Base-by-base conservation (phyloP, 1,140 invertebrate species). In the Ceratosolen fusciceps region DNA sequence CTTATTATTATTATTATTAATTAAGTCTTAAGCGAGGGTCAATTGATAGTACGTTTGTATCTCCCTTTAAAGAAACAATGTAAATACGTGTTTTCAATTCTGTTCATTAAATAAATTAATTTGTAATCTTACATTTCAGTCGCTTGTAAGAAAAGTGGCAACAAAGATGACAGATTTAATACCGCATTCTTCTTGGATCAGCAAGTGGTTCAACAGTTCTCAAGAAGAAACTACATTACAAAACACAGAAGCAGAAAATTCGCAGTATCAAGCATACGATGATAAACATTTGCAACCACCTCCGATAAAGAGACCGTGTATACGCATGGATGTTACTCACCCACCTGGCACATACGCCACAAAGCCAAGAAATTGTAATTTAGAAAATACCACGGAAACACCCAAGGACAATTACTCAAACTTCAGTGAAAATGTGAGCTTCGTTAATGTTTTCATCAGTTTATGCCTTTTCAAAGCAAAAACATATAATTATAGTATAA, bases 101-200 rank as follows among this genome's bases (percentile, higher is more conserved):
- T n/a, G n/a, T n/a, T n/a, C n/a, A n/a, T n/a, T 73, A 65, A 47
- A 54, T 47, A 34, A 62, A 19, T 60, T 79, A 19, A 74, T 52
- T 77, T 31, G 7, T 74, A 39, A 29, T 10, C 29, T 67, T 79
- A 74, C 37, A 71, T 84, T 86, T 21, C 83, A 91, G 90, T 90
- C 90, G n/a, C 90, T 91, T 78, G 88, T 91, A 19, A 90, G 87
- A 83, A 90, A 90, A 83, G 85, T 91, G 37, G 87, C 90, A 12
- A 88, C 86, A 52, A 90, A 88, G 83, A 85, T 90, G 39, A 88
- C 89, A 65, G 89, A 90, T 80, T 77, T 90, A 37, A 89, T 90
- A 82, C 88, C 88, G 37, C 88, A 88, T 73, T 81, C 82, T 72
- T 90, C 86, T 0, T 90, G 89, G 88, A 88, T 90, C 52, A 89